Evolutionary conservation across 2,113 vertebrate genomes (phyloP).

Genomic region (Condylura cristata): DNA sequence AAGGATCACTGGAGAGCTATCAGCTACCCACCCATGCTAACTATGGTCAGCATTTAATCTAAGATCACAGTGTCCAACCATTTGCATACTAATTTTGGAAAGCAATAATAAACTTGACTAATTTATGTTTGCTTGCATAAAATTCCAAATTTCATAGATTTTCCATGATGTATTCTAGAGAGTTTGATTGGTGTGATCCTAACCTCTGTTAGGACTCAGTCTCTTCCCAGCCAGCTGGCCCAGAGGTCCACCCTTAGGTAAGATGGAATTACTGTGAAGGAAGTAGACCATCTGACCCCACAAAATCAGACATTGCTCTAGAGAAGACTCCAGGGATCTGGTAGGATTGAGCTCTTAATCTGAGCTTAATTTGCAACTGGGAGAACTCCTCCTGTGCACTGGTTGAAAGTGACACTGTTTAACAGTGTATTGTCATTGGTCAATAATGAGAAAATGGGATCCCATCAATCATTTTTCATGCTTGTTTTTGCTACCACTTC

Average conservation of each 20-base stretch:
- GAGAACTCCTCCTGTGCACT: neutral
- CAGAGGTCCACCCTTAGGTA: neutral
- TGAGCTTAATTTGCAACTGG: too few species aligned
- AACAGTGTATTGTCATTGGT: neutral
- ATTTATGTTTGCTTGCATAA: conserved; percentile 25
- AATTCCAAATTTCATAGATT: conserved; percentile 32
- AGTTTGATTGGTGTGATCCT: neutral
- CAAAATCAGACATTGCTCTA: neutral
- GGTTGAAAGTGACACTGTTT: neutral
- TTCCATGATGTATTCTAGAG: neutral
- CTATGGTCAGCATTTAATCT: conserved; percentile 9
- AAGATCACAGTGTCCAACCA: neutral
- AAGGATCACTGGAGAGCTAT: neutral
- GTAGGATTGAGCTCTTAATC: neutral
- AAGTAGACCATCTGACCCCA: neutral
- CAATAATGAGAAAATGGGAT: neutral
- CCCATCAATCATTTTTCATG: neutral
- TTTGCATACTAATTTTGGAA: conserved; percentile 29
- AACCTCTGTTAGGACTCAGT: neutral
- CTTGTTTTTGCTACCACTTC: neutral
- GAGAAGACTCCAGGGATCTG: neutral
- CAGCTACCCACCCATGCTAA: neutral
- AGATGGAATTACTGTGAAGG: neutral
- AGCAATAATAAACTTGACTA: conserved; percentile 47
- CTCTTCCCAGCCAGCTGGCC: neutral